Evolutionary conservation across 2,113 vertebrate species (phyloP).

Genomic region (Podocnemis expansa): DNA sequence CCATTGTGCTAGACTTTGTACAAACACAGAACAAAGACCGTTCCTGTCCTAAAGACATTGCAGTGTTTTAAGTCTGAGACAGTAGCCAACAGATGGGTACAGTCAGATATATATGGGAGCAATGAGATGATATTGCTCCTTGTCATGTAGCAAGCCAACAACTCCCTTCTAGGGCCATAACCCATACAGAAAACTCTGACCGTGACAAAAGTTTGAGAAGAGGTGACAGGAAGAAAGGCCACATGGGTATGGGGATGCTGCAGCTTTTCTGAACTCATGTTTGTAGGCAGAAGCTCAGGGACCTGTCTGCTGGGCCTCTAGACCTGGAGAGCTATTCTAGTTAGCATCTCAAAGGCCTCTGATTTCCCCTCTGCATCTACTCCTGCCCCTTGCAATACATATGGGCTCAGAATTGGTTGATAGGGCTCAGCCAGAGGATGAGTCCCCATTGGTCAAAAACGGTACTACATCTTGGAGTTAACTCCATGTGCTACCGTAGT

Average conservation of each 20-base stretch:
- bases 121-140: constrained; percentile 64
- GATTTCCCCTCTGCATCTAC: not conserved
- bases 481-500: not conserved
- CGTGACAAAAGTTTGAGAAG: not conserved
- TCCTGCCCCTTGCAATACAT: not conserved
- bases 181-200: not conserved
- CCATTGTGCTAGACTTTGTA: constrained; percentile 21
- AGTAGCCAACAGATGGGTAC: constrained; percentile 66
- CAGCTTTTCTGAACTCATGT: not conserved
- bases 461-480: not conserved
- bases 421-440: too few relatives aligned
- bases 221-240: not conserved
- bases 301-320: not conserved
- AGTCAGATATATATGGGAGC: constrained; percentile 39
- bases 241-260: not conserved
- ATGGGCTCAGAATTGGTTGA: not conserved
- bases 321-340: not conserved
- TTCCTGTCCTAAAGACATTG: constrained; percentile 53
- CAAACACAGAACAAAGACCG: constrained; percentile 47
- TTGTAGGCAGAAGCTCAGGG: not conserved
- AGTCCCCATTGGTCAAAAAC: not conserved
- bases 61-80: constrained; percentile 57
- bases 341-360: not conserved
- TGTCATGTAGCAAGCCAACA: not conserved
- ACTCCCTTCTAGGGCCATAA: not conserved